These are phyloP conservation scores for Hecatera dysodea DNA, from an alignment of 2,888 invertebrate species.

Conservation along the genomic window DNA sequence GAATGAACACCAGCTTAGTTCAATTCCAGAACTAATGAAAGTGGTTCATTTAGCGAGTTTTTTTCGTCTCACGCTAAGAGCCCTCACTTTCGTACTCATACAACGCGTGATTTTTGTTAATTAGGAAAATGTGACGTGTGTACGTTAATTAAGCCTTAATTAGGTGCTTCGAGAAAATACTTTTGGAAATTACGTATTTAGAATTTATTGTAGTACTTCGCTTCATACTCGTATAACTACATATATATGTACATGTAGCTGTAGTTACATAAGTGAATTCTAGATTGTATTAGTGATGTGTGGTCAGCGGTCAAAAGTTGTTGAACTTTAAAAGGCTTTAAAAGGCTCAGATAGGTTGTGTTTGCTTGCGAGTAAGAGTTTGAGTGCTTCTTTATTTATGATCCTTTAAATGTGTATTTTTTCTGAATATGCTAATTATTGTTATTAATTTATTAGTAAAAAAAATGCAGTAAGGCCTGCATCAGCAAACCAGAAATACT, in stretches of 20 bases:
- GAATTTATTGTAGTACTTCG: slow-evolving; percentile 9
- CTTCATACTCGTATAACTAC: not conserved
- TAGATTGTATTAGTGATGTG: slow-evolving; percentile 2
- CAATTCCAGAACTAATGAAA: slow-evolving; percentile 48
- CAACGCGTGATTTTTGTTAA: slow-evolving; percentile 53
- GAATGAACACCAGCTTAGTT: slow-evolving; percentile 15
- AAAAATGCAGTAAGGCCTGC: too few relatives aligned
- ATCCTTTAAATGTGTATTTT: too few relatives aligned
- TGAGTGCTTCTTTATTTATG: too few relatives aligned
- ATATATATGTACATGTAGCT: too few relatives aligned
- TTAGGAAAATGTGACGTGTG: slow-evolving; percentile 48
- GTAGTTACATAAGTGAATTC: not conserved
- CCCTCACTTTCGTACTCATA: slow-evolving; percentile 54
- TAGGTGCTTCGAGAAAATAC: slow-evolving; percentile 37
- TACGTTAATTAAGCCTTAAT: slow-evolving; percentile 44
- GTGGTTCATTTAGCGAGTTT: slow-evolving; percentile 38
- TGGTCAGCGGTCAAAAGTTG: not conserved
- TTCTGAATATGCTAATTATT: too few relatives aligned
- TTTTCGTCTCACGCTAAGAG: slow-evolving; percentile 32
- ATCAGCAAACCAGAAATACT: too few relatives aligned
- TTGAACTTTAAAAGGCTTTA: slow-evolving; percentile 4
- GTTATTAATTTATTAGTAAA: too few relatives aligned
- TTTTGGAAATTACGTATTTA: slow-evolving; percentile 20
- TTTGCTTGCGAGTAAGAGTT: not conserved
- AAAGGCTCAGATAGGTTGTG: not conserved